Conservation (phyloP, 2,888 invertebrate genomes). For the Polyommatus iphigenia region DNA sequence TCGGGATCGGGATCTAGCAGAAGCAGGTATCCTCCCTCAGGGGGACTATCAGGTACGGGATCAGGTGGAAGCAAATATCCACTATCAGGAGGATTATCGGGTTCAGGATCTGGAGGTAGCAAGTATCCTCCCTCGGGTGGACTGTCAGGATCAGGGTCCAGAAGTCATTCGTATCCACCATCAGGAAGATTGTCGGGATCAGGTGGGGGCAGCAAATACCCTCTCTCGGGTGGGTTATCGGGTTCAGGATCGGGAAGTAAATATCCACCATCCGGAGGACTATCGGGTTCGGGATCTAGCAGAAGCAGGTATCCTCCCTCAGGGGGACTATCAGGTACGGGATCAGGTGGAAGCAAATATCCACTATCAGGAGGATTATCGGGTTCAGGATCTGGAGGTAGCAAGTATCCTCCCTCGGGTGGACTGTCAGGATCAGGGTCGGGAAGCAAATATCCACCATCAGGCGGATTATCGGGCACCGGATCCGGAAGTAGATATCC, state of each 20-base stretch:
- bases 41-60: no score
- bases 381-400: constrained; percentile 35
- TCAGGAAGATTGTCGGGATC: constrained; percentile 38
- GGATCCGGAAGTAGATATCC: constrained; percentile 41
- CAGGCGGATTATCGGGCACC: constrained; percentile 43
- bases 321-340: constrained; percentile 37
- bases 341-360: constrained; percentile 34
- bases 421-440: constrained; percentile 40
- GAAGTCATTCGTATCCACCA: constrained; percentile 32
- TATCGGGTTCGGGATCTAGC: constrained; percentile 37
- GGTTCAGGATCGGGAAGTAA: constrained; percentile 36
- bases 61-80: no score
- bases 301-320: constrained; percentile 37
- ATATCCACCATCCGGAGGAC: constrained; percentile 39
- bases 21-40: no score
- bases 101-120: constrained; percentile 37
- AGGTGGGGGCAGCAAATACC: constrained; percentile 35
- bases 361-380: constrained; percentile 36
- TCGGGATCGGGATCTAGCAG: no score
- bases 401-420: constrained; percentile 39
- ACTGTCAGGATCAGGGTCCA: constrained; percentile 32
- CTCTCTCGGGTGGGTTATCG: constrained; percentile 38
- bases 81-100: constrained; percentile 44
- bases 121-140: constrained; percentile 44
- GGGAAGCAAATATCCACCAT: constrained; percentile 35